These are phyloP conservation scores for Ancistrus triradiatus DNA, from an alignment of 2,113 vertebrate species.

Conservation along the genomic window DNA sequence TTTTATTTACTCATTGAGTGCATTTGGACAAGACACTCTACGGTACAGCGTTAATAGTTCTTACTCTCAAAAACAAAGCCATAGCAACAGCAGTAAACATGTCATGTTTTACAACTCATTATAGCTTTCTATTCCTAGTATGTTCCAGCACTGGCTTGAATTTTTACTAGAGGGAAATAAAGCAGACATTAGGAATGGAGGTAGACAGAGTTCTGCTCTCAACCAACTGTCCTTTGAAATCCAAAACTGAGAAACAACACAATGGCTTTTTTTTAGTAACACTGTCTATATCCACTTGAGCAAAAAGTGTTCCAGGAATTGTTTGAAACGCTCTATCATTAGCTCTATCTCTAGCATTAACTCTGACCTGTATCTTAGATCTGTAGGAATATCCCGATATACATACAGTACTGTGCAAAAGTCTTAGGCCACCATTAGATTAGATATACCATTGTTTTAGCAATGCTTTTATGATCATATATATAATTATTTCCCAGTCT, in stretches of 20 bases:
- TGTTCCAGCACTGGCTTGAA: conserved; percentile 45
- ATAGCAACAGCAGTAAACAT: conserved; percentile 58
- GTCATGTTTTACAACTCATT: conserved; percentile 59
- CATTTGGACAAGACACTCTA: conserved; percentile 23
- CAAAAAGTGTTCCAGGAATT: background rate
- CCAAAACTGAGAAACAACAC: background rate
- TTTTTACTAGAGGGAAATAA: conserved; percentile 67
- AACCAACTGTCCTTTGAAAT: background rate
- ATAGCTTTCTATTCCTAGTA: conserved; percentile 62
- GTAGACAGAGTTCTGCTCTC: background rate
- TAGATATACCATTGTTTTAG: no score
- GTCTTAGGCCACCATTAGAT: no score
- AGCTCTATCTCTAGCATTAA: background rate
- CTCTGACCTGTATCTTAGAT: background rate
- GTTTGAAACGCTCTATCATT: background rate
- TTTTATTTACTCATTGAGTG: conserved; percentile 35
- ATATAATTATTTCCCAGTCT: no score
- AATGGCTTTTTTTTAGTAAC: background rate
- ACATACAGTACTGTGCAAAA: no score
- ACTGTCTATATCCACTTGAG: background rate
- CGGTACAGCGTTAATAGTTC: conserved; percentile 49
- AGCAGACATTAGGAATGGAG: conserved; percentile 50
- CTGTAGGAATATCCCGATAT: no score
- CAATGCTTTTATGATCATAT: no score
- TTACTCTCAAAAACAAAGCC: conserved; percentile 53